Conservation (phyloP, 1,140 invertebrate species). For the Zaprionus nigranus region DNA sequence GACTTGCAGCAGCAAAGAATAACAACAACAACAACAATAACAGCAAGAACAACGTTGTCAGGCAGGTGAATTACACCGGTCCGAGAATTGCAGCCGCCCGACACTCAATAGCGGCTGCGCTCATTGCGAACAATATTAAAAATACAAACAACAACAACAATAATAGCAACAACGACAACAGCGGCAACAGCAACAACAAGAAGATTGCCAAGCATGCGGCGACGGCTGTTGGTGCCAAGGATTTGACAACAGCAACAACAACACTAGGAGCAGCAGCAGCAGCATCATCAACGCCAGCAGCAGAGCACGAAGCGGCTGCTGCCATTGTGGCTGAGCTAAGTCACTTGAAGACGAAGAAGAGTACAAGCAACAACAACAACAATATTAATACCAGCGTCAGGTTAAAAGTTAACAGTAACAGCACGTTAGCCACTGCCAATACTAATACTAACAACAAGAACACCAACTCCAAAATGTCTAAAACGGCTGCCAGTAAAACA, state of each 20-base stretch:
- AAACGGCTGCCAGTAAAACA: conserved; percentile 59
- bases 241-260: conserved; percentile 52
- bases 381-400: conserved; percentile 33
- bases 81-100: conserved; percentile 58
- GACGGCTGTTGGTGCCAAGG: conserved; percentile 24
- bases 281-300: conserved; percentile 14
- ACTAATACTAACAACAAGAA: conserved; percentile 50
- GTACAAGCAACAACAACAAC: conserved; percentile 23
- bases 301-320: conserved; percentile 22
- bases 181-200: conserved; percentile 32
- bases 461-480: conserved; percentile 61
- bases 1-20: conserved; percentile 34
- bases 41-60: conserved; percentile 45
- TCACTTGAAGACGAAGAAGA: conserved; percentile 33
- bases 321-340: conserved; percentile 22
- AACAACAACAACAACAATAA: conserved; percentile 27
- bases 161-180: conserved; percentile 22
- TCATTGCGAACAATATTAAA: conserved; percentile 58
- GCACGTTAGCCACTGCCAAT: conserved; percentile 65
- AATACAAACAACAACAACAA: conserved; percentile 28
- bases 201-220: conserved; percentile 64
- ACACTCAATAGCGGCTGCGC: conserved; percentile 62
- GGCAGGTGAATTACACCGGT: conserved; percentile 61
- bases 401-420: conserved; percentile 71
- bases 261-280: conserved; percentile 18